These are phyloP conservation scores for Synodontis membranacea DNA, from an alignment of 2,113 vertebrate genomes.

Conservation along the genomic window DNA sequence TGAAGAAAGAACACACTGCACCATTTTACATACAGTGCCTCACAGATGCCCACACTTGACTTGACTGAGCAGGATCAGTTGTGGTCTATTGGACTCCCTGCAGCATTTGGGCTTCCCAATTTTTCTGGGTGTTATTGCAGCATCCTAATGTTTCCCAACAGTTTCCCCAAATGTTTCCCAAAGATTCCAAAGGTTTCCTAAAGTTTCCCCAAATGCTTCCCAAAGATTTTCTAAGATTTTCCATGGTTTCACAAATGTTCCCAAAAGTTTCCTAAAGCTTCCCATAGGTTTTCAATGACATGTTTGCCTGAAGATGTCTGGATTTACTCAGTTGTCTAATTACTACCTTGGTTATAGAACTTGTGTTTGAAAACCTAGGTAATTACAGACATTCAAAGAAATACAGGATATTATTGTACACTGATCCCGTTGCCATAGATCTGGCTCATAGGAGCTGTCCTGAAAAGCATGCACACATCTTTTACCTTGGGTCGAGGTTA, in stretches of 20 bases:
- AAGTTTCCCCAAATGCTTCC: neutral
- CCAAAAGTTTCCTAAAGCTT: neutral
- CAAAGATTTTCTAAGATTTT: neutral
- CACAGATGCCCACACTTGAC: neutral
- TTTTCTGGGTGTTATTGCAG: neutral
- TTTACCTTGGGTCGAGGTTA: neutral
- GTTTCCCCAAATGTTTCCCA: neutral
- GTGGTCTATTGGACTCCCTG: neutral
- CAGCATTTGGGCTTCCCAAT: neutral
- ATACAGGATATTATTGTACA: neutral
- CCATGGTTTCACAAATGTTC: neutral
- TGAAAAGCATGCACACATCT: neutral
- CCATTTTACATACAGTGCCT: neutral
- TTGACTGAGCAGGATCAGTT: neutral
- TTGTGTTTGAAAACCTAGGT: neutral
- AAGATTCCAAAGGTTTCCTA: neutral
- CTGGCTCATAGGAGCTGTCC: neutral
- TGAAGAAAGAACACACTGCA: neutral
- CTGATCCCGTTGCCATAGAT: slow-evolving; percentile 4
- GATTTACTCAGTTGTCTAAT: neutral
- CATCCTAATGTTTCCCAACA: neutral
- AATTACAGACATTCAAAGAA: neutral
- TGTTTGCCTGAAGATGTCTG: neutral
- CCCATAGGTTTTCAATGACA: neutral
- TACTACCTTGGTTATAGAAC: neutral